These are phyloP conservation scores for Colistium nudipinnis DNA, from an alignment of 2,113 vertebrate species.

Conservation along the genomic window DNA sequence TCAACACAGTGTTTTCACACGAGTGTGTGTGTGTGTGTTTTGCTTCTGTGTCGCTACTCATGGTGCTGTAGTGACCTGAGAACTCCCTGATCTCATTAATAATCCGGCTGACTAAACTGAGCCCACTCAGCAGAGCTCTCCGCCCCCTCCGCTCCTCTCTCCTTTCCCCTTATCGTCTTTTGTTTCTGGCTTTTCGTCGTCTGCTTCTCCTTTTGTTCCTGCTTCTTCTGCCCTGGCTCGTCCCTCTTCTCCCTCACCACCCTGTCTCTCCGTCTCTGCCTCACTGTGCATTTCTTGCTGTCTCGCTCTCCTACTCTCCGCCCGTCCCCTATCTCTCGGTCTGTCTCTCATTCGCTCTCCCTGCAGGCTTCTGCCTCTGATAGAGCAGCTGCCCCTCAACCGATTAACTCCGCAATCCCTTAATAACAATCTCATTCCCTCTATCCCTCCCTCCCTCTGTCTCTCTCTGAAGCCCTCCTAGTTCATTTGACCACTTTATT, in stretches of 20 bases:
- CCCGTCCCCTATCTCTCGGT: slow-evolving; percentile 48
- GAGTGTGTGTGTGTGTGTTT: slow-evolving; percentile 27
- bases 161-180: slow-evolving; percentile 55
- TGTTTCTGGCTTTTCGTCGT: slow-evolving; percentile 42
- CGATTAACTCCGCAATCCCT: slow-evolving; percentile 84
- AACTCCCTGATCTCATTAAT: slow-evolving; percentile 77
- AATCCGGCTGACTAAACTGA: slow-evolving; percentile 75
- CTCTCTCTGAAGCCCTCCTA: slow-evolving; percentile 74
- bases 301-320: slow-evolving; percentile 2
- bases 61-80: slow-evolving; percentile 58
- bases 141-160: slow-evolving; percentile 10
- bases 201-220: slow-evolving; percentile 52
- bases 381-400: slow-evolving; percentile 74
- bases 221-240: slow-evolving; percentile 52
- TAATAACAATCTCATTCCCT: slow-evolving; percentile 83
- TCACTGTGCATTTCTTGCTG: slow-evolving; percentile 14
- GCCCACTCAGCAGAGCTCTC: slow-evolving; percentile 38
- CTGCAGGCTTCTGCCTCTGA: slow-evolving; percentile 69
- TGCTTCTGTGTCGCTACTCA: slow-evolving; percentile 28
- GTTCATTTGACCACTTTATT: slow-evolving; percentile 85
- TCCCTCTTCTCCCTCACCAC: slow-evolving; percentile 50
- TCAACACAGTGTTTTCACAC: neutral
- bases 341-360: slow-evolving; percentile 61
- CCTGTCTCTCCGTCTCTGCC: slow-evolving; percentile 20
- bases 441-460: slow-evolving; percentile 62